Evolutionary conservation across 37 sponge, comb jelly and placozoan species (phyloP), one percentile per base, ranked within the genome.

Genomic region (Diacarnus erythraeanus): DNA sequence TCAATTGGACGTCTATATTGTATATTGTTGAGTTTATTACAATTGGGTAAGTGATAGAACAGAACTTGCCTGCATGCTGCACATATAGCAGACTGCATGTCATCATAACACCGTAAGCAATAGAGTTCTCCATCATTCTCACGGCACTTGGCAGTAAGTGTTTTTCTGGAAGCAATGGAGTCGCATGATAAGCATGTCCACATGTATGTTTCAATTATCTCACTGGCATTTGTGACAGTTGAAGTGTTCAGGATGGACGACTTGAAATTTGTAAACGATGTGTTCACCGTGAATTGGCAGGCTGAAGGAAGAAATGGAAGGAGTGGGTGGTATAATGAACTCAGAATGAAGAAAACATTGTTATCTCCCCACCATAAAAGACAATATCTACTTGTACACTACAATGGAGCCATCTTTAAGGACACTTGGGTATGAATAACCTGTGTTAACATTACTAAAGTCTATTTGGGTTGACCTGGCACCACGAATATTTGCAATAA

Each of bases 91-190:
- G 95, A 87, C 65, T 84, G 95, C 87, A 95, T 81, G 27, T 86
- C 89, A 88, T 97, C 97, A 75, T 91, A 95, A 72, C 97, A 97
- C 10, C 95, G 95, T n/a, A 97, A 69, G 68, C 97, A 97, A 75
- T 89, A 94, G 36, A 94, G 86, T 58, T 97, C 93, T 38, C 93
- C 93, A 39, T 91, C 92, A 26, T 78, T 81, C 42, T 94, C 92
- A 4, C 83, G 73, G 57, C 92, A 82, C 59, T 82, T 87, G 30
- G 80, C 64, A 36, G 83, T 91, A 69, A 97, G 78, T 38, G 59
- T 42, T 69, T 97, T 86, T 6, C 96, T 97, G 64, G 23, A 70
- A 67, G 81, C 1, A 67, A 63, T 2, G 31, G 75, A 71, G 37
- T 39, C 47, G 25, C 36, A 26, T 15, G 6, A 47, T 4, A 40